Evolutionary conservation across 1,140 invertebrate species (phyloP).

Genomic region (Tetramorium simillimum): DNA sequence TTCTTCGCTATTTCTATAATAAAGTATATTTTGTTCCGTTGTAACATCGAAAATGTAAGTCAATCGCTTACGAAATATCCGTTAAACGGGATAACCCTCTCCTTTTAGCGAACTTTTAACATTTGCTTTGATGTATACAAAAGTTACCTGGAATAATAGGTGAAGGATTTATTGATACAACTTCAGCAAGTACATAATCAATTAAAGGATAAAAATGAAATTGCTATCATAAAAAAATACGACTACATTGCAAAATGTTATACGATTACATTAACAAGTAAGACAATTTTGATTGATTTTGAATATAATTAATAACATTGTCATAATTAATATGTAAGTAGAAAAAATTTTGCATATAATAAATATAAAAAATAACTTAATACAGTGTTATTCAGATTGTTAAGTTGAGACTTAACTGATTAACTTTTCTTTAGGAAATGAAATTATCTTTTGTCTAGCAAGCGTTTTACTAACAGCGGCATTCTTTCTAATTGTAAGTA

Average conservation of each 20-base stretch:
- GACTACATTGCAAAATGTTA: neutral
- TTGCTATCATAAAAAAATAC: neutral
- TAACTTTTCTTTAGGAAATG: too few species aligned
- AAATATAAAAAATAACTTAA: neutral
- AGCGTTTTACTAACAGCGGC: too few species aligned
- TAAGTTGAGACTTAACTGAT: too few species aligned
- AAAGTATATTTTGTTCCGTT: neutral
- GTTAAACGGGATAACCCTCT: neutral
- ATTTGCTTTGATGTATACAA: neutral
- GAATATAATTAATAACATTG: neutral
- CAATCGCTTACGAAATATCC: neutral
- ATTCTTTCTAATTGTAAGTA: too few species aligned
- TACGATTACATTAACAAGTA: neutral
- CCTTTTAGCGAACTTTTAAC: neutral
- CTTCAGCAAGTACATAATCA: neutral
- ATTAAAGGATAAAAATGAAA: neutral
- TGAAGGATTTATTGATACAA: neutral
- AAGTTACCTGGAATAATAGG: neutral
- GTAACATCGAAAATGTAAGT: neutral
- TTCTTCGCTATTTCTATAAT: neutral
- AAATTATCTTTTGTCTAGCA: too few species aligned
- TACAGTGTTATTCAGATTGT: too few species aligned
- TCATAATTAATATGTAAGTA: neutral
- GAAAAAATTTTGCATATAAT: neutral
- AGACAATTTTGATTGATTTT: neutral